Conservation (phyloP, 1,140 invertebrate genomes). For the Venturia canescens region DNA sequence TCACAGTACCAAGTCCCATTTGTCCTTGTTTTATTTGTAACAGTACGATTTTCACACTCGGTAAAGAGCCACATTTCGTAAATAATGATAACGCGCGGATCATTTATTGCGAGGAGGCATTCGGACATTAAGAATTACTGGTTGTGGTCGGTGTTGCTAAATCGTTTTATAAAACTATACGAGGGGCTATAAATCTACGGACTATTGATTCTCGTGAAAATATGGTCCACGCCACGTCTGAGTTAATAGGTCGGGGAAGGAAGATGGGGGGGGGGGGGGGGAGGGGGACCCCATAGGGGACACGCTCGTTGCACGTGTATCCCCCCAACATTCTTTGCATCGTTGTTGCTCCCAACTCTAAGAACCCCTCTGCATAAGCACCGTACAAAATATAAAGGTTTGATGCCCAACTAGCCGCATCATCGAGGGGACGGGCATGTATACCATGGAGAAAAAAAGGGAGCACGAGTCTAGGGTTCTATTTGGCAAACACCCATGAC, state of each 20-base stretch:
- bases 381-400: constrained; percentile 66
- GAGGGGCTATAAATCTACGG: constrained; percentile 42
- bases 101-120: not conserved
- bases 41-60: not conserved
- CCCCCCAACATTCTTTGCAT: constrained; percentile 60
- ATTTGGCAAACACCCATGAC: constrained; percentile 66
- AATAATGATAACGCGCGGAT: not conserved
- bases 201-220: constrained; percentile 51
- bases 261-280: constrained; percentile 42
- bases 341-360: constrained; percentile 42
- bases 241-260: constrained; percentile 53
- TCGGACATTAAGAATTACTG: not conserved
- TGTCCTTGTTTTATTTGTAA: too few relatives aligned
- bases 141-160: constrained; percentile 39
- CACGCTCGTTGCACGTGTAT: constrained; percentile 56
- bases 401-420: constrained; percentile 73
- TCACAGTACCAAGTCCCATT: not conserved
- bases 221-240: constrained; percentile 53
- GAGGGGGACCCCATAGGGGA: constrained; percentile 24
- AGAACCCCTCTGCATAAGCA: constrained; percentile 53
- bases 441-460: constrained; percentile 55
- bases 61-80: not conserved
- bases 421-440: constrained; percentile 62
- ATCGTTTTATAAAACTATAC: constrained; percentile 53
- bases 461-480: constrained; percentile 61